A percentile compares a stretch with the other conserved stretches of the same genome.
phyloP scores from a whole-genome alignment of 2,797 vertebrate genomes.

The Lindbergichthys nudifrons region DNA sequence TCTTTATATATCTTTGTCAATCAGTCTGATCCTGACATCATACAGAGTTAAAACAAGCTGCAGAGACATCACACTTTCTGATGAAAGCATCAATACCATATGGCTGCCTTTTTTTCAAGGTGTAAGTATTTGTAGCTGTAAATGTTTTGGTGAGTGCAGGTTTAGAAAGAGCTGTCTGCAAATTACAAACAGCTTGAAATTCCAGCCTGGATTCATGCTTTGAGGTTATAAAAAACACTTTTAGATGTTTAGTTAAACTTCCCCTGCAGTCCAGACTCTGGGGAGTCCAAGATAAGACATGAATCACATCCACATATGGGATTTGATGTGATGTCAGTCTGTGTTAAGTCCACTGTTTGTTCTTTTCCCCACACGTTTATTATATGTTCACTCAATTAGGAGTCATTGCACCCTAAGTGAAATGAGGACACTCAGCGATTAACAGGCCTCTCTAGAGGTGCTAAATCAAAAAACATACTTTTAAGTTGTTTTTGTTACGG shows the following conservation, averaged over 20 bases:
- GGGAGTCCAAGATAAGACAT: slow-evolving; percentile 13
- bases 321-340: not conserved
- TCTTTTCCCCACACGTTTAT: not conserved
- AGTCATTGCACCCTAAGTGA: not conserved
- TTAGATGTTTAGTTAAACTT: slow-evolving; percentile 7
- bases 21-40: slow-evolving; percentile 21
- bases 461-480: not conserved
- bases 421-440: slow-evolving; percentile 4
- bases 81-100: slow-evolving; percentile 16
- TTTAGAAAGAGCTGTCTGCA: slow-evolving; percentile 3
- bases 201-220: slow-evolving; percentile 21
- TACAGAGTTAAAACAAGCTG: slow-evolving; percentile 11
- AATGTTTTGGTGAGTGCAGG: not conserved
- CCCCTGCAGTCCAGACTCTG: not conserved
- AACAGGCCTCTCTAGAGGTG: not conserved
- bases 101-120: slow-evolving; percentile 4
- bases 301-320: not conserved
- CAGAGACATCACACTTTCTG: slow-evolving; percentile 12
- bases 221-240: slow-evolving; percentile 17
- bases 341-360: not conserved
- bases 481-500: not conserved
- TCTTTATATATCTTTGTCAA: not conserved
- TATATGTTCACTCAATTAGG: not conserved
- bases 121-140: slow-evolving; percentile 18
- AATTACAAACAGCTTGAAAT: slow-evolving; percentile 23